Conservation (phyloP, 2,113 vertebrate species). For the Cheirogaleus medius region DNA sequence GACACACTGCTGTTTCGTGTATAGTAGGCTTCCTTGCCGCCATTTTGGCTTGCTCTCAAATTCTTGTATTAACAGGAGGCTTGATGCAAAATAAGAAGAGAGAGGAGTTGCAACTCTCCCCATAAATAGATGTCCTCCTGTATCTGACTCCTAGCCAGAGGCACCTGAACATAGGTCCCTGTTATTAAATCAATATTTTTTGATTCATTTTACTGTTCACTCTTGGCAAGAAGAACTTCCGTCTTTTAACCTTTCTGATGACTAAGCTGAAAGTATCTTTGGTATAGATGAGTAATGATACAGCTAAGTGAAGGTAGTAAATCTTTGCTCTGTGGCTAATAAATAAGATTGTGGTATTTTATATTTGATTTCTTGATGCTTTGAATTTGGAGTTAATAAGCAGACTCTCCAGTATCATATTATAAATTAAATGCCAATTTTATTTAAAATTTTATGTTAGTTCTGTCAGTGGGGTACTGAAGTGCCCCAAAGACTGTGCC, state of each 20-base stretch:
- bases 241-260: slow-evolving; percentile 56
- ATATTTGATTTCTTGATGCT: slow-evolving; percentile 55
- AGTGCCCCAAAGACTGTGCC: too few relatives aligned
- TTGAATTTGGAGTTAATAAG: slow-evolving; percentile 47
- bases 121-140: background rate
- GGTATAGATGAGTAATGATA: slow-evolving; percentile 56
- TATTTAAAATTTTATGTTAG: slow-evolving; percentile 49
- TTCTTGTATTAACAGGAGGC: background rate
- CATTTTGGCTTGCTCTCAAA: background rate
- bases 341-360: slow-evolving; percentile 29
- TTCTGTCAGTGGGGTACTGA: too few relatives aligned
- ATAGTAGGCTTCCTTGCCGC: background rate
- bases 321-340: slow-evolving; percentile 32
- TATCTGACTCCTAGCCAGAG: background rate
- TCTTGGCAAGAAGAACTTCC: slow-evolving; percentile 37
- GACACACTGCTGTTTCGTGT: background rate
- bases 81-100: background rate
- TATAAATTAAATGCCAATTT: slow-evolving; percentile 48
- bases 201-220: slow-evolving; percentile 54
- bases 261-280: slow-evolving; percentile 48
- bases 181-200: slow-evolving; percentile 38
- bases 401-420: background rate
- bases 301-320: background rate
- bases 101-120: background rate
- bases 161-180: background rate